Evolutionary conservation across 2,113 vertebrate genomes (phyloP).

Genomic region (Hyaena hyaena): DNA sequence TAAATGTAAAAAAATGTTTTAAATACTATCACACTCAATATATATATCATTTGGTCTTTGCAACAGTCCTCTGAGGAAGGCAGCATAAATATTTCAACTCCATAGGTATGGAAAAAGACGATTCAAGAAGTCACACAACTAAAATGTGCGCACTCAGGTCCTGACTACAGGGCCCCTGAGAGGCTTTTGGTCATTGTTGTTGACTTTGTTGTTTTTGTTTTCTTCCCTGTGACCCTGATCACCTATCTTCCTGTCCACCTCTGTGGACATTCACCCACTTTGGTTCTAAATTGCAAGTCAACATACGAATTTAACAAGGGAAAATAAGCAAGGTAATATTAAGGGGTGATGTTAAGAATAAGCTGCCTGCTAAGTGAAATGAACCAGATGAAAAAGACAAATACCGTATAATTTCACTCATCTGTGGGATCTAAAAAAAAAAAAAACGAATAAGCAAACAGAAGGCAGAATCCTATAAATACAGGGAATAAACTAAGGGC

Average conservation of each 20-base stretch:
- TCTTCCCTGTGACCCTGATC: neutral
- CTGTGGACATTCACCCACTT: accelerated
- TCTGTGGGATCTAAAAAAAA: neutral
- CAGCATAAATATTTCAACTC: neutral
- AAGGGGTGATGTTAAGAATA: accelerated
- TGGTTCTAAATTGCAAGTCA: neutral
- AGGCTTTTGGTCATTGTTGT: neutral
- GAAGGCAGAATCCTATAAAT: neutral
- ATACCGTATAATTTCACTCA: neutral
- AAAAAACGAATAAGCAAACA: neutral
- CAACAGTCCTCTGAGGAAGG: neutral
- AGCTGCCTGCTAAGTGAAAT: neutral
- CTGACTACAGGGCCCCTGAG: neutral
- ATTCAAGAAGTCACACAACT: neutral
- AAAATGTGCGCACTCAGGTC: neutral
- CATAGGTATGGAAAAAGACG: neutral
- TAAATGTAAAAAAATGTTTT: no score
- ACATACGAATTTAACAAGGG: neutral
- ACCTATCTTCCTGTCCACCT: neutral
- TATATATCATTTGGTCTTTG: neutral
- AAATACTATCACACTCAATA: neutral
- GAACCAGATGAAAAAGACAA: neutral
- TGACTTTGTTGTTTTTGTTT: neutral
- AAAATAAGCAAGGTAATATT: neutral
- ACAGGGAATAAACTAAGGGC: neutral